These are phyloP conservation scores for Idaea dimidiata DNA, from an alignment of 2,888 invertebrate genomes.

Conservation along the genomic window DNA sequence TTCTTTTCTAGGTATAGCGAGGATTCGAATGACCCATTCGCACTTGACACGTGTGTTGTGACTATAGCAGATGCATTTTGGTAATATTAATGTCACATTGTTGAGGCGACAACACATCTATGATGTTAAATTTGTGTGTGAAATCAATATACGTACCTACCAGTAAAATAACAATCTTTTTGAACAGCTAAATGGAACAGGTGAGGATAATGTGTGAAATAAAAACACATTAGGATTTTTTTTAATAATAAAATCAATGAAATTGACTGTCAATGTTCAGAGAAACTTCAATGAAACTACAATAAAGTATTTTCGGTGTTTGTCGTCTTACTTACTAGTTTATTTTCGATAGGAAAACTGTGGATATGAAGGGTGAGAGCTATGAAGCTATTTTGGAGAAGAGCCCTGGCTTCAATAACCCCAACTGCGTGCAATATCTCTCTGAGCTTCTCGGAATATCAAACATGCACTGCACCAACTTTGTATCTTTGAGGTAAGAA, in stretches of 20 bases:
- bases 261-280: conserved; percentile 21
- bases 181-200: conserved; percentile 79
- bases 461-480: conserved; percentile 85
- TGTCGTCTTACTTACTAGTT: conserved; percentile 34
- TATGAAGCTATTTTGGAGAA: conserved; percentile 91
- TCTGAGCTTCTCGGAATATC: conserved; percentile 87
- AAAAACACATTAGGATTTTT: conserved; percentile 29
- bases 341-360: conserved; percentile 83
- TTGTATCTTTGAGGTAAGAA: conserved; percentile 85
- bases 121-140: conserved; percentile 76
- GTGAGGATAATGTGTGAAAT: conserved; percentile 78
- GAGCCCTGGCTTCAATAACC: conserved; percentile 93
- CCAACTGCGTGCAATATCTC: conserved; percentile 92
- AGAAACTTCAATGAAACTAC: conserved; percentile 50
- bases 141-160: conserved; percentile 59
- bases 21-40: conserved; percentile 61
- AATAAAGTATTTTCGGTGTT: conserved; percentile 36
- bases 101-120: conserved; percentile 71
- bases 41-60: conserved; percentile 60
- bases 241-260: conserved; percentile 35
- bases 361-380: conserved; percentile 89
- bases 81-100: conserved; percentile 76
- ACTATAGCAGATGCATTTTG: conserved; percentile 67
- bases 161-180: conserved; percentile 75
- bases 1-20: conserved; percentile 78